phyloP scores from a whole-genome alignment of 2,888 invertebrate genomes.

The Pammene fasciana region DNA sequence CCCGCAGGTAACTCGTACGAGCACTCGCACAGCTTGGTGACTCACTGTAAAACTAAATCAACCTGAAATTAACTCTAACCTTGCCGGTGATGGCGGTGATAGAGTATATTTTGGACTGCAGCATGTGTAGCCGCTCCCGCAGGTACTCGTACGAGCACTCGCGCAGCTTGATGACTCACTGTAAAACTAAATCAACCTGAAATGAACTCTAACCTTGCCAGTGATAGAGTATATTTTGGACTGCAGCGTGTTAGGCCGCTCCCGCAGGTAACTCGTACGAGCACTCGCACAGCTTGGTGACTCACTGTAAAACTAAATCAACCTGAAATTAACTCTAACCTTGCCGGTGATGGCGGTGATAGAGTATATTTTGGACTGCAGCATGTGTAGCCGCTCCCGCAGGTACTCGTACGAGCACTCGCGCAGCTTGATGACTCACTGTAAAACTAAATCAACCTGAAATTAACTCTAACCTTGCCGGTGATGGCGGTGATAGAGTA shows the following conservation, averaged over 20 bases:
- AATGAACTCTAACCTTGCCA: constrained; percentile 79
- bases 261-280: constrained; percentile 75
- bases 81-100: constrained; percentile 88
- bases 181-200: neutral
- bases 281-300: no score
- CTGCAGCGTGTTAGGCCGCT: constrained; percentile 85
- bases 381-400: no score
- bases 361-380: no score
- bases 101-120: constrained; percentile 86
- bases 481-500: constrained; percentile 86
- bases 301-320: no score
- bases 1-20: constrained; percentile 88
- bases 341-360: constrained; percentile 53
- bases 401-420: constrained; percentile 86
- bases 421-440: constrained; percentile 87
- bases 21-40: constrained; percentile 85
- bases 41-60: constrained; percentile 81
- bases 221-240: constrained; percentile 86
- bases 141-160: constrained; percentile 53
- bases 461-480: constrained; percentile 79
- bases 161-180: no score
- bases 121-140: constrained; percentile 84
- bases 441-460: constrained; percentile 46
- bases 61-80: constrained; percentile 57
- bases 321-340: constrained; percentile 57